These are phyloP conservation scores for Okapia johnstoni DNA, from an alignment of 2,113 vertebrate genomes.

Conservation along the genomic window DNA sequence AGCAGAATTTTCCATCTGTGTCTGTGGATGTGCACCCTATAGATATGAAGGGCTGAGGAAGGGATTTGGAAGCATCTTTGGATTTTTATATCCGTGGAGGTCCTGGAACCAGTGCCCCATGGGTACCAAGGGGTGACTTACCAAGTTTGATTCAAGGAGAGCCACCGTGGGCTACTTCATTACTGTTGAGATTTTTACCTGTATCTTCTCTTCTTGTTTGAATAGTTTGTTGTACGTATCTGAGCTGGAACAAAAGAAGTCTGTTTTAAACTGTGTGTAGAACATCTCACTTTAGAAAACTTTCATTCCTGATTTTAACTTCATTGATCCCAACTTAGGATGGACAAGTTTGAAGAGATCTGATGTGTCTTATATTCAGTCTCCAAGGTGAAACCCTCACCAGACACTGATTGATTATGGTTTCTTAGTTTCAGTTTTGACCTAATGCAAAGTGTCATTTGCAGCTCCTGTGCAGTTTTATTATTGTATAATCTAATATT, in stretches of 20 bases:
- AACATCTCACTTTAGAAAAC: background rate
- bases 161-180: background rate
- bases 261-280: background rate
- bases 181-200: background rate
- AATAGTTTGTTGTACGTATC: background rate
- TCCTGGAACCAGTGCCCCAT: background rate
- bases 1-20: background rate
- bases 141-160: background rate
- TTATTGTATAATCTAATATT: background rate
- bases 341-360: background rate
- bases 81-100: background rate
- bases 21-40: accelerated
- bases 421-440: background rate
- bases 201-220: background rate
- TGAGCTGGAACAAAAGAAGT: background rate
- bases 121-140: background rate
- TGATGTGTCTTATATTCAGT: background rate
- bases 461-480: background rate
- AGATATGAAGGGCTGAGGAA: background rate
- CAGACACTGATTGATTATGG: background rate
- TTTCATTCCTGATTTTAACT: background rate
- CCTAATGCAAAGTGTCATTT: background rate
- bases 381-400: background rate
- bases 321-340: background rate
- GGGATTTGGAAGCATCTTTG: background rate